Base-by-base conservation (phyloP, 2,888 invertebrate genomes). In the Microplitis deprimator region DNA sequence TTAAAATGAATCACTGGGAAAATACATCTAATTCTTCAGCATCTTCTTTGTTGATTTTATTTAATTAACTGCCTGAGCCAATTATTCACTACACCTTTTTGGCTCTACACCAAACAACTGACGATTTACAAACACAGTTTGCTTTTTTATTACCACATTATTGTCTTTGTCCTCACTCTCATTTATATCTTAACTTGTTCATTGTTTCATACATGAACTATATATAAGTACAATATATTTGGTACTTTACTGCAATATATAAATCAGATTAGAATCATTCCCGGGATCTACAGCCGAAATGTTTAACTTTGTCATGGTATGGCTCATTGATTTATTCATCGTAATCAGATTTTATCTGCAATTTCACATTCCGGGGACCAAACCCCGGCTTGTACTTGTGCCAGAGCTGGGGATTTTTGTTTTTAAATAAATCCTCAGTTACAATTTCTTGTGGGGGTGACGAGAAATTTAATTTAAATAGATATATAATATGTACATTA, bases 71-170 rank as follows among this genome's bases (percentile, higher is more conserved):
- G 20, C n/a, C 16, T 62, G 20, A 20, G 62, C 62, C 62, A 62
- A 62, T 62, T 62, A 20, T 62, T 62, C 17, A 62, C 50, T 62
- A 20, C 20, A 62, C 17, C 16, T 8, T 62, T 20, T 17, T 62
- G 62, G 62, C 62, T 62, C 7, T 20, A 62, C 20, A 62, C 62
- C 62, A 62, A 62, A 20, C 62, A 16, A 62, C 62, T 62, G 62
- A 16, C 62, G 62, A 62, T n/a, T 50, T 17, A 20, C 16, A 17
- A 20, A 16, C 62, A 16, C 7, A 62, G 62, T 7, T 62, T 16
- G 62, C 62, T 62, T 20, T 16, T 62, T 62, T 62, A 62, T 5
- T 62, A 62, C 20, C 62, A 62, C 62, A 62, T 62, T 62, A 20
- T 62, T 20, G 50, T 62, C 16, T 62, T 20, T 17, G 62, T 62